Percentiles rank a stretch among this genome's conserved stretches.
Evolutionary conservation across 1,140 invertebrate genomes (phyloP).

Genomic region (Sarcophaga peregrina): DNA sequence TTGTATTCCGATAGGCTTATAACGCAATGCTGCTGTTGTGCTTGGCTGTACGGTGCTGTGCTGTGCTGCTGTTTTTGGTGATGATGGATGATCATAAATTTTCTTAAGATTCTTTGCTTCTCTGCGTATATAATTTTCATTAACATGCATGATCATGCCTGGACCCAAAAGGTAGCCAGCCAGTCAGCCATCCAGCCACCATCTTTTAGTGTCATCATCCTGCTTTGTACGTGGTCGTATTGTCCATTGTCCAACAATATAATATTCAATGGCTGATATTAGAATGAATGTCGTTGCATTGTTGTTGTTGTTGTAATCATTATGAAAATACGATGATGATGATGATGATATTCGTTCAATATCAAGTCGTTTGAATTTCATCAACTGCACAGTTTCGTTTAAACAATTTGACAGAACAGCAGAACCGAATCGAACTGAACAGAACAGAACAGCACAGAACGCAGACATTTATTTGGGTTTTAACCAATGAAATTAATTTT

Average conservation of each 20-base stretch:
- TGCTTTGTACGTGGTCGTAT: too few relatives aligned
- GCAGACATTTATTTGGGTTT: not conserved
- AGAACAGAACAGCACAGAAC: too few relatives aligned
- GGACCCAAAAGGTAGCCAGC: not conserved
- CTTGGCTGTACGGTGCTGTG: too few relatives aligned
- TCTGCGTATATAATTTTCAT: not conserved
- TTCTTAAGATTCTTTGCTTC: not conserved
- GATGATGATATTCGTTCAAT: not conserved
- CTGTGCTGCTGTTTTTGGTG: conserved; percentile 5
- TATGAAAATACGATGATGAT: not conserved
- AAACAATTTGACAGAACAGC: too few relatives aligned
- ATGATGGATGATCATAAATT: conserved; percentile 27
- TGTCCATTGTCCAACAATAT: too few relatives aligned
- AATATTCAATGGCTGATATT: not conserved
- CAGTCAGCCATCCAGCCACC: too few relatives aligned
- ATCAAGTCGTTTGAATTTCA: not conserved
- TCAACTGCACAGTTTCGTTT: not conserved
- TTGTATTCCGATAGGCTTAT: too few relatives aligned
- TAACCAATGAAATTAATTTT: not conserved
- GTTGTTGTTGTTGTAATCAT: not conserved
- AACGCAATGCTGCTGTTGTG: not conserved
- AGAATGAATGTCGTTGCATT: not conserved
- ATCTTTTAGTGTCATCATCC: too few relatives aligned
- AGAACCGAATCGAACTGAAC: too few relatives aligned
- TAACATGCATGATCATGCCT: not conserved